Conservation (phyloP, 1,140 invertebrate species). For the Drosophila bifasciata region DNA sequence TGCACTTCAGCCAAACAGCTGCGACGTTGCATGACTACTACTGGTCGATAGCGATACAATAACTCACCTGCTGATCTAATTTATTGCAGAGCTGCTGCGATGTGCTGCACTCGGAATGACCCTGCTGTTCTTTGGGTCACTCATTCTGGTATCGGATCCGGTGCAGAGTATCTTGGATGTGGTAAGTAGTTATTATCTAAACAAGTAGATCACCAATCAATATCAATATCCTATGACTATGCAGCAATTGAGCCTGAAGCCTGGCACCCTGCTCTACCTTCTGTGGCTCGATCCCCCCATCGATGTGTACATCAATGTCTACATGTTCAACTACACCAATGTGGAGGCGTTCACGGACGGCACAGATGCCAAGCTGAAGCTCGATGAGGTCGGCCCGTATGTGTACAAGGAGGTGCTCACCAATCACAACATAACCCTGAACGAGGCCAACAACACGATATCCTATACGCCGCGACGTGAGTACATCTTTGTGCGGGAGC, state of each 20-base stretch:
- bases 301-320: conserved; percentile 89
- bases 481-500: conserved; percentile 88
- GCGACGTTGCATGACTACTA: conserved; percentile 43
- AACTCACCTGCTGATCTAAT: conserved; percentile 67
- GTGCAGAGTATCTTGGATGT: conserved; percentile 84
- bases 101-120: conserved; percentile 76
- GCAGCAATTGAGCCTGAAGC: conserved; percentile 86
- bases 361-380: conserved; percentile 87
- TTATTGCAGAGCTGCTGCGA: conserved; percentile 74
- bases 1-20: conserved; percentile 59
- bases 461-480: conserved; percentile 89
- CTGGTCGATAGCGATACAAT: no score
- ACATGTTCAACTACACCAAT: conserved; percentile 95
- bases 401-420: conserved; percentile 91
- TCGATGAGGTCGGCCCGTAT: conserved; percentile 93
- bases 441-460: conserved; percentile 90
- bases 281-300: conserved; percentile 90
- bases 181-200: conserved; percentile 81
- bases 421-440: conserved; percentile 88
- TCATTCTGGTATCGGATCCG: conserved; percentile 85
- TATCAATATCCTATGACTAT: background rate
- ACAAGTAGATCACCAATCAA: background rate
- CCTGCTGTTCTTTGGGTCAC: conserved; percentile 83
- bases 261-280: conserved; percentile 86
- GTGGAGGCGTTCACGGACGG: conserved; percentile 88